Evolutionary conservation across 1,140 invertebrate genomes (phyloP).

Genomic region (Bombus cullumanus): DNA sequence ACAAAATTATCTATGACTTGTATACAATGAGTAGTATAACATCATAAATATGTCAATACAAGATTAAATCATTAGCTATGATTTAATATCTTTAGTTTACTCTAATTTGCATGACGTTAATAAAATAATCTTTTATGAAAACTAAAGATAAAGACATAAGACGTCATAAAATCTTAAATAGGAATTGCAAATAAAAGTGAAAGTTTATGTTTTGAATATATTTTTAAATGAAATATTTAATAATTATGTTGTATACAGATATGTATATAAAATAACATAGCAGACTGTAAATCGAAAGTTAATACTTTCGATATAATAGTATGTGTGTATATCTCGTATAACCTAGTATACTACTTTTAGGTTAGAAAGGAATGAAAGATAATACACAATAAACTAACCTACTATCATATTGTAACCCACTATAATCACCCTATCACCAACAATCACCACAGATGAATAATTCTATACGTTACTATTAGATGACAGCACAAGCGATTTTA

Average conservation of each 20-base stretch:
- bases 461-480: neutral
- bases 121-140: too few species aligned
- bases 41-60: neutral
- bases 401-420: too few species aligned
- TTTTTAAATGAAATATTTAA: neutral
- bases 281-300: neutral
- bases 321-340: neutral
- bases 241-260: neutral
- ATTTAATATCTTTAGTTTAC: too few species aligned
- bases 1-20: neutral
- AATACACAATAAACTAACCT: too few species aligned
- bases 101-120: too few species aligned
- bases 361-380: neutral
- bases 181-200: neutral
- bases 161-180: neutral
- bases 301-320: neutral
- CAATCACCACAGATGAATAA: neutral
- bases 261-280: neutral
- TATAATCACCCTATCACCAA: too few species aligned
- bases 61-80: neutral
- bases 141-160: too few species aligned
- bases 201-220: neutral
- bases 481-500: neutral
- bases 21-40: neutral
- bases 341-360: neutral